Percentiles rank a stretch among this genome's conserved stretches.
Evolutionary conservation across 2,113 vertebrate species (phyloP).

Genomic region (Rynchops niger): DNA sequence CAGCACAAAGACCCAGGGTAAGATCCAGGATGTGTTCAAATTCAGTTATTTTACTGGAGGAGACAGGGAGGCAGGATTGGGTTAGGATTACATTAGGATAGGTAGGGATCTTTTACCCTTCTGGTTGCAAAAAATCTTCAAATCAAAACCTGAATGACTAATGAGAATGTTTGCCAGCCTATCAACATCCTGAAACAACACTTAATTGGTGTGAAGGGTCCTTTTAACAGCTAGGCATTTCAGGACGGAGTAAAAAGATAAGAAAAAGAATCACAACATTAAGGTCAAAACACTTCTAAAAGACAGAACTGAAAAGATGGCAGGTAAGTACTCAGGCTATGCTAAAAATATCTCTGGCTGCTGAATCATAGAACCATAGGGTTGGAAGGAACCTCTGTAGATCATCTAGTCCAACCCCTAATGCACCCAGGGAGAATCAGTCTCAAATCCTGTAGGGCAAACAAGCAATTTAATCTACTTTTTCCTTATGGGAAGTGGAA

Average conservation of each 20-base stretch:
- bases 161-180: background rate
- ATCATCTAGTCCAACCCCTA: too few relatives aligned
- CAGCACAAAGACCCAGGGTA: background rate
- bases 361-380: background rate
- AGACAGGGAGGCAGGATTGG: background rate
- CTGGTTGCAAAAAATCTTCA: background rate
- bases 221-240: background rate
- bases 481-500: background rate
- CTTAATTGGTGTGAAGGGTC: background rate
- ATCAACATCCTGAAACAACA: background rate
- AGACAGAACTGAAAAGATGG: background rate
- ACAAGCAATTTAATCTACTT: background rate
- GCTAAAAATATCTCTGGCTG: background rate
- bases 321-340: background rate
- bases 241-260: background rate
- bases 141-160: background rate
- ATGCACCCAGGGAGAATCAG: background rate
- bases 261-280: background rate
- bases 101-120: background rate
- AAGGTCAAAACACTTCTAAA: background rate
- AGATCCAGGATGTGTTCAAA: background rate
- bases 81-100: background rate
- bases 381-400: too few relatives aligned
- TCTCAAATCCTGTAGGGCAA: background rate
- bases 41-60: background rate